Percentiles rank a stretch among this genome's conserved stretches.
Conservation (phyloP, 1,140 invertebrate genomes). For the Belonocnema kinseyi region DNA sequence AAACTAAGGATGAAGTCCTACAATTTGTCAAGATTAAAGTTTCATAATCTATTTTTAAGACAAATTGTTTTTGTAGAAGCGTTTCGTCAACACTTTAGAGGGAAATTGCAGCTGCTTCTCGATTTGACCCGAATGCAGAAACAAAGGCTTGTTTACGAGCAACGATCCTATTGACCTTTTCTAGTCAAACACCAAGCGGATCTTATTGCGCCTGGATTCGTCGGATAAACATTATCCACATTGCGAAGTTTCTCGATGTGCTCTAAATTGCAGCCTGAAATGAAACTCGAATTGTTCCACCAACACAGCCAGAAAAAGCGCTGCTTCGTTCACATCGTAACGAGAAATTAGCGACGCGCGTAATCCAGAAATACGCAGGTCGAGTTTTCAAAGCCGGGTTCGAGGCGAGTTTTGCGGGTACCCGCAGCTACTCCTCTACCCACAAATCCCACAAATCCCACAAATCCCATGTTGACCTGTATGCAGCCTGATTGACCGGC, state of each 20-base stretch:
- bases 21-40: too few species aligned
- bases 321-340: not conserved
- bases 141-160: conserved; percentile 19
- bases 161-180: conserved; percentile 21
- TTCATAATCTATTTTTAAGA: too few species aligned
- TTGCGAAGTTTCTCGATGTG: conserved; percentile 11
- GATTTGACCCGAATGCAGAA: not conserved
- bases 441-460: not conserved
- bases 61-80: not conserved
- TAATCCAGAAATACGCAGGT: not conserved
- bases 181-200: conserved; percentile 16
- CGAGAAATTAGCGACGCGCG: conserved; percentile 23
- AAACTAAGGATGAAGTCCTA: too few species aligned
- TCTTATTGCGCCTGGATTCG: conserved; percentile 6
- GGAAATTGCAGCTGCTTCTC: conserved; percentile 2
- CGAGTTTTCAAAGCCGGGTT: not conserved
- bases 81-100: not conserved
- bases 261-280: conserved; percentile 26
- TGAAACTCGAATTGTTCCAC: conserved; percentile 17
- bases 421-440: not conserved
- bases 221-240: conserved; percentile 26
- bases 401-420: not conserved
- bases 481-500: not conserved
- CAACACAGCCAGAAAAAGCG: not conserved
- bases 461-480: not conserved